phyloP scores from a whole-genome alignment of 2,888 invertebrate genomes.

The Melolontha melolontha region DNA sequence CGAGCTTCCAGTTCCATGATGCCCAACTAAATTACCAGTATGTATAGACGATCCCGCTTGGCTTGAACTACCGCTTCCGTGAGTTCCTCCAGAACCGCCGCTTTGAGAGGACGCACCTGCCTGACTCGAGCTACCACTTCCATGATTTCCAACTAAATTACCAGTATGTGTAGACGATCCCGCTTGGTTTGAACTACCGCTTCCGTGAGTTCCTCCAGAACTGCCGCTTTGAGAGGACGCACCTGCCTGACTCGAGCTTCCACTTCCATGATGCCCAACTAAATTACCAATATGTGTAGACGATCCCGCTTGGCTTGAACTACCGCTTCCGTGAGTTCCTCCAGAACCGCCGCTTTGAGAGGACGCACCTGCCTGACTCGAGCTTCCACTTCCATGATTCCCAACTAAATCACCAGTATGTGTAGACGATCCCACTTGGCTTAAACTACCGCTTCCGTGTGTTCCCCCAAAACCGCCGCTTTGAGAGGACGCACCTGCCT shows the following conservation, averaged over 20 bases:
- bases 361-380: conserved; percentile 10
- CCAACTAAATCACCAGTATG: not conserved
- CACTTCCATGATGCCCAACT: conserved; percentile 1
- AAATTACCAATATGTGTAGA: not conserved
- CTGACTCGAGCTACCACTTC: not conserved
- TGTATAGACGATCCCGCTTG: too few species aligned
- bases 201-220: not conserved
- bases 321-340: not conserved
- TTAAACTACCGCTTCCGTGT: conserved; percentile 11
- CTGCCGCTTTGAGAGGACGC: not conserved
- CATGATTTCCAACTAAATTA: not conserved
- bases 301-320: conserved; percentile 15
- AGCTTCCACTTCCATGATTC: conserved; percentile 6
- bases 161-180: not conserved
- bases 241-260: conserved; percentile 14
- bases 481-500: too few species aligned
- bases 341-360: not conserved
- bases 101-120: not conserved
- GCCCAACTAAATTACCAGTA: not conserved
- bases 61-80: not conserved
- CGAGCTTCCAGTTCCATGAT: not conserved
- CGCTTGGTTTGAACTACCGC: not conserved
- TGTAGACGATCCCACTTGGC: conserved; percentile 5
- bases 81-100: not conserved
- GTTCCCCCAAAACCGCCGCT: not conserved